phyloP scores from a whole-genome alignment of 2,113 vertebrate species.

The Eurystomus gularis region DNA sequence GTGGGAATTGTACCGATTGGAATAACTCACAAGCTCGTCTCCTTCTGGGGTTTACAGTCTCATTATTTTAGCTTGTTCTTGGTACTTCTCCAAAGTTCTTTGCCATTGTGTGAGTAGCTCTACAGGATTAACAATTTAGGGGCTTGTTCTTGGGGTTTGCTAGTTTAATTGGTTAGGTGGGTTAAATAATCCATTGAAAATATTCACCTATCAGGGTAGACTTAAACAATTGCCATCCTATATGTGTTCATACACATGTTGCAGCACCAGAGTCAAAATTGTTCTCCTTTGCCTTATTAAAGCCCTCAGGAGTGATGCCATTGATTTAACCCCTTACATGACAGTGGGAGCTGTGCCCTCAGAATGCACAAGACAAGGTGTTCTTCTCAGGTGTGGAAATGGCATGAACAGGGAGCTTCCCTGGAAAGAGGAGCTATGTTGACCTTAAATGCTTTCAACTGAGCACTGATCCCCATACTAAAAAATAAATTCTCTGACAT shows the following conservation, averaged over 20 bases:
- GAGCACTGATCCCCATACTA: neutral
- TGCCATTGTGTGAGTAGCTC: neutral
- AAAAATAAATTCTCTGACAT: neutral
- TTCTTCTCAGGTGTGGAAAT: neutral
- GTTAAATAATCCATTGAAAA: neutral
- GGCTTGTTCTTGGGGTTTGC: neutral
- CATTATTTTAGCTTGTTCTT: neutral
- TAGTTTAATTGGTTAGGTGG: neutral
- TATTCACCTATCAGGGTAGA: neutral
- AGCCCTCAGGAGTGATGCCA: accelerated
- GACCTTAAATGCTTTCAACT: neutral
- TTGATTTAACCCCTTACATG: neutral
- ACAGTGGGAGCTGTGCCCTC: neutral
- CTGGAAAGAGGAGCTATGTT: neutral
- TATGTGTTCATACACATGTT: neutral
- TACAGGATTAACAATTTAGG: neutral
- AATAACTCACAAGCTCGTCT: neutral
- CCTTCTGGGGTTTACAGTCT: neutral
- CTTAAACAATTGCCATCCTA: neutral
- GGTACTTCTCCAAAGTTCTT: neutral
- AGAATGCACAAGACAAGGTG: neutral
- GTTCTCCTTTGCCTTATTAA: neutral
- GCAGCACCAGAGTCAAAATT: neutral
- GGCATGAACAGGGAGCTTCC: neutral
- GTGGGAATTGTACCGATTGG: neutral